A percentile compares a stretch with the other conserved stretches of the same genome.
Conservation (phyloP, 2,888 invertebrate species). For the Mythimna ferrago region DNA sequence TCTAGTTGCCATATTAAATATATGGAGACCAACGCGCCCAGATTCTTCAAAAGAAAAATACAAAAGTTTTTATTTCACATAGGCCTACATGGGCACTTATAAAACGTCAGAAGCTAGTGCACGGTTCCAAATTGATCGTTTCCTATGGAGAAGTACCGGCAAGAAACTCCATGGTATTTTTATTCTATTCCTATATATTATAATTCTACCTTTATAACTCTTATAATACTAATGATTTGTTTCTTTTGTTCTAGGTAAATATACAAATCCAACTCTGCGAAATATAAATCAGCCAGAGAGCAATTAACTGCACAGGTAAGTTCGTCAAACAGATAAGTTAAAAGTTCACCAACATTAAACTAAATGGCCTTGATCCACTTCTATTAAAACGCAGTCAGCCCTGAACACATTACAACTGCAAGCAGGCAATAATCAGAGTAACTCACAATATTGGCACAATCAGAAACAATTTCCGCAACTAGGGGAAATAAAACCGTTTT, state of each 20-base stretch:
- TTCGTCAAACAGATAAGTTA: neutral
- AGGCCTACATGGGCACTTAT: no score
- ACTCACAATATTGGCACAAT: conserved; percentile 22
- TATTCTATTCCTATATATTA: no score
- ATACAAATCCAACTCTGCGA: neutral
- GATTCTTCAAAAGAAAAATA: no score
- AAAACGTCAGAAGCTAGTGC: no score
- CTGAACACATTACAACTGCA: conserved; percentile 1
- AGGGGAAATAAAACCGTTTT: conserved; percentile 24
- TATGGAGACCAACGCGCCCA: no score
- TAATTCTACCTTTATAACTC: no score
- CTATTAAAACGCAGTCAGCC: neutral
- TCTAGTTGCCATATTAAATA: no score
- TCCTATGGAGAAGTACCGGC: no score
- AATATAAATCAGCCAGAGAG: neutral
- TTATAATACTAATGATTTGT: neutral
- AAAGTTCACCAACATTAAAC: neutral
- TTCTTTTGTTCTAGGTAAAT: conserved; percentile 36
- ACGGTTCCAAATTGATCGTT: no score
- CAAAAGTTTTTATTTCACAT: no score
- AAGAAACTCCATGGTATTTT: no score
- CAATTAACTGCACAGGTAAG: neutral
- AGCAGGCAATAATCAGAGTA: neutral
- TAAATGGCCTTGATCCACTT: neutral
- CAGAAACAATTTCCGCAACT: conserved; percentile 35